Base-by-base conservation (phyloP, 2,113 vertebrate species). In the Phainopepla nitens region DNA sequence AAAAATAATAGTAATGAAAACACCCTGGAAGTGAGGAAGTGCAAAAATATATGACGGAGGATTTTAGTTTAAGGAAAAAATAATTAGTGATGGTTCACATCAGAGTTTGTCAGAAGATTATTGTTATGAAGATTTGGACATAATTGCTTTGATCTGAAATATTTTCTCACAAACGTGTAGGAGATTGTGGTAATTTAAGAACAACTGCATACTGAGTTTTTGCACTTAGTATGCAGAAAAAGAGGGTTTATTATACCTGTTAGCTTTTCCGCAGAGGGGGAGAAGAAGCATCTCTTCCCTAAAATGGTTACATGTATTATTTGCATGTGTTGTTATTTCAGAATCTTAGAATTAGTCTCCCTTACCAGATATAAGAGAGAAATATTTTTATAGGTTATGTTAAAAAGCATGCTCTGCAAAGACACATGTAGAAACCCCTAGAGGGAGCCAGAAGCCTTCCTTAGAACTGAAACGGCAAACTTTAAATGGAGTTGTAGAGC, bases 391-490 rank as follows among this genome's bases (percentile, higher is more conserved):
- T 13, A 28, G 13, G 4, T 4, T 29, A 11, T 4, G 29, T 51
- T 71, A 33, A 82, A 81, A n/a, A 23, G 4, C 0, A 4, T 0
- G 0, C 23, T 33, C n/a, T 39, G 5, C n/a, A 19, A 45, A 24
- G 28, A 28, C 15, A 14, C 18, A 27, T 3, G 18, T 44, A n/a
- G 29, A 25, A 91, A 25, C 96, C 97, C 66, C 91, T 97, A 97
- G 97, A 96, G 96, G 97, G 97, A 85, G 97, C 95, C 92, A 81
- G 85, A 51, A 93, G 69, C 35, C 94, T 91, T 39, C 58, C 42
- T 18, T 90, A 81, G 9, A 47, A 6, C 17, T 61, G 31, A 25
- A 44, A 4, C 0, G 1, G 19, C 33, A 24, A 17, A 31, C 36
- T 58, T 15, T 18, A 10, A 27, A 2, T 2, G 35, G 36, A 11